phyloP scores from a whole-genome alignment of 2,797 vertebrate genomes.

The Tenualosa thibaudeaui region DNA sequence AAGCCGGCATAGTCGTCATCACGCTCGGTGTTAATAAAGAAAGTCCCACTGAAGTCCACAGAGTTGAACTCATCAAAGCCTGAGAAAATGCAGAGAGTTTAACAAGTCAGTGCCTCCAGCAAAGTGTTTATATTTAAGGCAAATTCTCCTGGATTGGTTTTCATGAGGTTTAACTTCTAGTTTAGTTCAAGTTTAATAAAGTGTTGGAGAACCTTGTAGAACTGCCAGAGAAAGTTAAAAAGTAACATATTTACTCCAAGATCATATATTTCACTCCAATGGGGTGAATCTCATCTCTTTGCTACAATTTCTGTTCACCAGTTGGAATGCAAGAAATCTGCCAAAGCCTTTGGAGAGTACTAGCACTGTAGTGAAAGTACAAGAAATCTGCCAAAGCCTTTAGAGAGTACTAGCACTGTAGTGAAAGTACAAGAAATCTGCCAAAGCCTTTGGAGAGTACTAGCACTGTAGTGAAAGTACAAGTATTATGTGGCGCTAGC shows the following conservation, averaged over 20 bases:
- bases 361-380: too few species aligned
- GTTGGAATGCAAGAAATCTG: too few species aligned
- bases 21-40: slow-evolving; percentile 97
- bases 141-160: not conserved
- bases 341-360: too few species aligned
- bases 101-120: not conserved
- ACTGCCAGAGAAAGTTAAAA: not conserved
- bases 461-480: too few species aligned
- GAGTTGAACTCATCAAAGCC: slow-evolving; percentile 96
- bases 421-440: too few species aligned
- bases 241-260: not conserved
- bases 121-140: not conserved
- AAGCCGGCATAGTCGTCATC: slow-evolving; percentile 97
- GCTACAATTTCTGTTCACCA: too few species aligned
- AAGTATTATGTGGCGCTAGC: too few species aligned
- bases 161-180: not conserved
- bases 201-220: not conserved
- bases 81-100: slow-evolving; percentile 47
- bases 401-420: too few species aligned
- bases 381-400: too few species aligned
- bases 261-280: not conserved
- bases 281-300: too few species aligned
- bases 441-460: too few species aligned
- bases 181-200: not conserved
- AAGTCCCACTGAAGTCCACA: slow-evolving; percentile 97